Base-by-base conservation (phyloP, 2,888 invertebrate species). In the Brenthis daphne region DNA sequence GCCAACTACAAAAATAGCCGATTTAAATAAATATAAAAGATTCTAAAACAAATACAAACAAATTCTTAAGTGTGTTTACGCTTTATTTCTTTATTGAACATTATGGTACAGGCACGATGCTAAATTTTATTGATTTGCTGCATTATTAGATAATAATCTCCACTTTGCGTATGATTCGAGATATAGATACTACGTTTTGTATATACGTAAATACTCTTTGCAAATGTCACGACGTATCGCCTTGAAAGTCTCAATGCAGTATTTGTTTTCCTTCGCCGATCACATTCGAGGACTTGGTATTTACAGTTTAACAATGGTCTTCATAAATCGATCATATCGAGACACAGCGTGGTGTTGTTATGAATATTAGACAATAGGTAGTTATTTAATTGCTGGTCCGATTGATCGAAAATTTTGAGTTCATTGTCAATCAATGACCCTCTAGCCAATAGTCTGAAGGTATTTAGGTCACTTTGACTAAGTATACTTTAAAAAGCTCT, bases 361-460 rank as follows among this genome's bases (percentile, higher is more conserved):
- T 75, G 75, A 74, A 74, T 72, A 67, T 69, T 72, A 74, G 80
- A 81, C 82, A 84, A 82, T 78, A 70, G 75, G 73, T 77, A 74
- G 77, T 76, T 57, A 67, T 67, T 57, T 71, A 68, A 65, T 70
- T 63, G 67, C 53, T 43, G 24, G 61, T 33, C 50, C 33, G 48
- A 73, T 64, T 66, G 53, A 64, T 57, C 53, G 37, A 84, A 85
- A 86, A 84, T 81, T 88, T 89, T 86, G 82, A 89, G 90, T 90
- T 91, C 92, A 90, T 85, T 91, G 89, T 81, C 89, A 87, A 77
- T 78, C 72, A 75, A 73, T 85, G 85, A 85, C 87, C 86, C 86
- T 82, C 79, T 73, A 58, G 53, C 67, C 74, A 75, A 71, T 76
- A 74, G 71, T 75, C 73, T 71, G 70, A 75, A 82, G 82, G 79